Percentiles rank a stretch among this genome's conserved stretches.
phyloP scores from a whole-genome alignment of 30 jellyfish, hydroid and myxozoan species.

The Cassiopea xamachana region DNA sequence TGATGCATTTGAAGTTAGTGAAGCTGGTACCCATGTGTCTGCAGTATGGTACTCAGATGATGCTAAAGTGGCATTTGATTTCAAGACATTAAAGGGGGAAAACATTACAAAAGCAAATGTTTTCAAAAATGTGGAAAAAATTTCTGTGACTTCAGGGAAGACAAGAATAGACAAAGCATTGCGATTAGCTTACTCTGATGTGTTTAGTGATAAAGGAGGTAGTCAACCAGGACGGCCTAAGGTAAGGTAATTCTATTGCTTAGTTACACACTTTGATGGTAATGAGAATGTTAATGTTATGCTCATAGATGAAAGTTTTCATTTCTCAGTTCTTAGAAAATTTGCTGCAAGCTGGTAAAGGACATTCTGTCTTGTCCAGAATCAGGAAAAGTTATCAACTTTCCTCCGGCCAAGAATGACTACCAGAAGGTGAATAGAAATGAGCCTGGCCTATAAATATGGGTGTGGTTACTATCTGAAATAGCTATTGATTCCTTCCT shows the following conservation, averaged over 20 bases:
- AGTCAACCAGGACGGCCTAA: constrained; percentile 89
- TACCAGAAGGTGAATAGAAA: no score
- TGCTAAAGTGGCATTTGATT: constrained; percentile 90
- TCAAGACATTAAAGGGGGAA: constrained; percentile 81
- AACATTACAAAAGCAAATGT: constrained; percentile 81
- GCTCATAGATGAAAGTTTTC: no score
- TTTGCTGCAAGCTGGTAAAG: no score
- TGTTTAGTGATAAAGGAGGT: constrained; percentile 88
- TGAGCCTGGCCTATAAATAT: no score
- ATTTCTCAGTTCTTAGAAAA: no score
- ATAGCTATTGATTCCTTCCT: no score
- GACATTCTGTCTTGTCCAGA: no score
- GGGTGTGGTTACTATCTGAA: no score
- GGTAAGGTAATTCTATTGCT: constrained; percentile 42
- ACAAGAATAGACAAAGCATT: constrained; percentile 97
- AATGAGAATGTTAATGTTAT: no score
- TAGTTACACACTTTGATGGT: not conserved
- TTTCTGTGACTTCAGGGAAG: constrained; percentile 82
- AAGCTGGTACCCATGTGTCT: constrained; percentile 93
- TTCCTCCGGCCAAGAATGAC: no score
- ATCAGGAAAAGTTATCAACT: no score
- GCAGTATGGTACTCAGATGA: constrained; percentile 93
- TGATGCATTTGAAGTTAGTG: constrained; percentile 86
- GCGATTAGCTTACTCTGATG: constrained; percentile 74
- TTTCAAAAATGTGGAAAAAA: constrained; percentile 73